Evolutionary conservation across 2,113 vertebrate genomes (phyloP), one percentile per base, ranked within the genome.

Genomic region (Uria aalge): DNA sequence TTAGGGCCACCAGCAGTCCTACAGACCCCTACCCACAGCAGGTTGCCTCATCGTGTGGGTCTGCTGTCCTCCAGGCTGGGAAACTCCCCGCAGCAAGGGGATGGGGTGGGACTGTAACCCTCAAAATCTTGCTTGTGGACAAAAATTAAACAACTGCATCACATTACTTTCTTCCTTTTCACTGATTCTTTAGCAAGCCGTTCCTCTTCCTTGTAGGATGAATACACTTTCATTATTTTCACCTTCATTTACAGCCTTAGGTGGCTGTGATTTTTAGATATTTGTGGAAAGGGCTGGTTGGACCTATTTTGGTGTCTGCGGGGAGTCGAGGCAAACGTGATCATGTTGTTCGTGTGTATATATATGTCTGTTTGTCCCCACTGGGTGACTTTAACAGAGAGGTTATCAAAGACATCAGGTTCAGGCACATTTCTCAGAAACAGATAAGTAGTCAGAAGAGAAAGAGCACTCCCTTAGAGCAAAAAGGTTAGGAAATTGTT

Each of bases 1-100:
- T 41, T 47, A 59, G 38, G 72, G 50, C 20, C 48, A 26, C 18
- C 0, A 0, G 7, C 9, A 22, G 26, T 67, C 22, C 20, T 36
- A 13, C 14, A 59, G 43, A 66, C 11, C 29, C 8, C 50, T 15
- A 9, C 6, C 7, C 8, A 27, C 15, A 60, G 24, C 24, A 41
- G 14, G 19, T 13, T 71, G 27, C 48, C 22, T 69, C 22, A 17
- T 11, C 19, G 5, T 10, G 15, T 10, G 21, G 8, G 3, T 45
- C 17, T 76, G 43, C 27, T 76, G 10, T 52, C 43, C 1, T 0
- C 3, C 5, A 4, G 16, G 11, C 24, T 14, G 47, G 9, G 40
- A 14, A 40, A 11, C 14, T 86, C 2, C 9, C 10, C 8, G 18
- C 9, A 57, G 23, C 9, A 59, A 47, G 19, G 16, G 34, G 7